Evolutionary conservation across 2,113 vertebrate genomes (phyloP), one percentile per base, ranked within the genome.

Genomic region (Ramphastos sulfuratus): DNA sequence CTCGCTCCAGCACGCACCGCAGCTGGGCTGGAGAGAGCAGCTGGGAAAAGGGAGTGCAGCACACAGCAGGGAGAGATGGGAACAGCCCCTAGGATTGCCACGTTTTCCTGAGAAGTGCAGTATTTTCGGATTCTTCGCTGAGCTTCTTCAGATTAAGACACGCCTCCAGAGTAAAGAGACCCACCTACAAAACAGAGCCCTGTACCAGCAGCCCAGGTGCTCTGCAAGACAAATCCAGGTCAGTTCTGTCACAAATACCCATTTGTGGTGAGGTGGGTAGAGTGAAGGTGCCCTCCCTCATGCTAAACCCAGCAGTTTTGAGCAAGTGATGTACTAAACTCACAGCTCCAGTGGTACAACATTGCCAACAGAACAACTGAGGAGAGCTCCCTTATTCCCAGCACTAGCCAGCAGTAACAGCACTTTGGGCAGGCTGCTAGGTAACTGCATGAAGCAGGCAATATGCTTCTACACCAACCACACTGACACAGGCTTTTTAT

Each of bases 1-100:
- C 24, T 24, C 3, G 0, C 46, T 14, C 46, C 4, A 1, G 66
- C 28, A 54, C 21, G 10, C 0, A 5, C 52, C 2, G 2, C 1
- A 3, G 48, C 71, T 48, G 1, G 2, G 35, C 27, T 4, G 0
- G 37, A 55, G 21, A 23, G 12, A 46, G 37, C n/a, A 17, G 5
- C 39, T 5, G 2, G 30, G 37, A 16, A 16, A 74, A 16, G 23
- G 23, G 50, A 52, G 23, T 23, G 23, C 15, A 65, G 24, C 4
- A 0, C 1, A 1, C 39, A 17, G 5, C 28, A 5, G 2, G 24
- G 21, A 20, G 11, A 55, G 37, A n/a, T 0, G 3, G 23, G 33
- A 72, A 7, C 18, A 66, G 76, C 21, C 46, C 17, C 1, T 39
- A 0, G 37, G n/a, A 67, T 27, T 20, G 6, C 63, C 1, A 1